Evolutionary conservation across 2,113 vertebrate genomes (phyloP), one percentile per base, ranked within the genome.

Genomic region (Epinephelus lanceolatus): DNA sequence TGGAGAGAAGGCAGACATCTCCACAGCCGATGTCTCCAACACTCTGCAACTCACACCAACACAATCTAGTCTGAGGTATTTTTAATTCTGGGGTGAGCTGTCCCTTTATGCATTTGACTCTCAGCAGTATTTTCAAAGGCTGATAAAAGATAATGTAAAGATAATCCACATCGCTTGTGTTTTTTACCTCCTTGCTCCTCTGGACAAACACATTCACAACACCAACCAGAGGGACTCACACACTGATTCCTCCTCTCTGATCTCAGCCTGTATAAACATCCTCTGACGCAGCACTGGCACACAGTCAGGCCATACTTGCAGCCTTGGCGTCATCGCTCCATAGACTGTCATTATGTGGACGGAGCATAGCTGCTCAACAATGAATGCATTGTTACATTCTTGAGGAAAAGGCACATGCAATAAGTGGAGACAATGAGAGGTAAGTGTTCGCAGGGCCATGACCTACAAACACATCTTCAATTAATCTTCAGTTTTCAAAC

Each of bases 231-330:
- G 1, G 14, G 15, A 80, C 78, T 55, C 62, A 79, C 78, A 78
- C 49, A 37, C 61, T 30, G 49, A 15, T 37, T 85, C 69, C 76
- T 68, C 71, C 62, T 69, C 27, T 62, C 61, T 49, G 45, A 59
- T 49, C 68, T 55, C n/a, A n/a, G 60, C 4, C 84, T 72, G 76
- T 66, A 23, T 85, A 92, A 93, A 93, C 92, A 91, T 92, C 90
- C 91, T 91, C 62, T 91, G 87, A 91, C 56, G 83, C 86, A 81
- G 83, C 73, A 9, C 65, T 33, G 65, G 53, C 40, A 59, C 42
- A 69, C 51, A 72, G 75, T 84, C 67, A 70, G 77, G 55, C 65
- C 57, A n/a, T 55, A 83, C 82, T 80, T 1, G 73, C 13, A 45
- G 71, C 23, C 57, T 61, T 23, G 77, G 37, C 86, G 66, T 89